Conservation (phyloP, 2,113 vertebrate genomes). For the Rutilus rutilus region DNA sequence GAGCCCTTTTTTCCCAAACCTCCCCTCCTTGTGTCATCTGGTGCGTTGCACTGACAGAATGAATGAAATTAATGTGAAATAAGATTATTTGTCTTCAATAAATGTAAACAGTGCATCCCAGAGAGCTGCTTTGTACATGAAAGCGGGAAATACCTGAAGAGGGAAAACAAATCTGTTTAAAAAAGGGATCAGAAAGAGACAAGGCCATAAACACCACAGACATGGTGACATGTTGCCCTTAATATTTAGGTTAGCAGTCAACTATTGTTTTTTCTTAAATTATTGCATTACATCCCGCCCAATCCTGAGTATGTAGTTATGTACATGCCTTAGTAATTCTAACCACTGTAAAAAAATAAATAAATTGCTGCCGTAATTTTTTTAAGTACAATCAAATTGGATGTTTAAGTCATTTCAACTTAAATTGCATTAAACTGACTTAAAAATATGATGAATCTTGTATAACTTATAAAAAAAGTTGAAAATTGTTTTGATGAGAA, state of each 20-base stretch:
- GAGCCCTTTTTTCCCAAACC: slow-evolving; percentile 11
- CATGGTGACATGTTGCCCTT: not conserved
- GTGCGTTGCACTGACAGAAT: slow-evolving; percentile 21
- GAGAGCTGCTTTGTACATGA: not conserved
- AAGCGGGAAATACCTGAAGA: not conserved
- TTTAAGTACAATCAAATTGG: no score
- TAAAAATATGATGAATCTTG: no score
- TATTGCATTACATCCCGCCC: not conserved
- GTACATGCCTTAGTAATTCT: not conserved
- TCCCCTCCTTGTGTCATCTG: slow-evolving; percentile 20
- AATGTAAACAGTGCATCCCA: not conserved
- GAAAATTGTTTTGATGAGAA: no score
- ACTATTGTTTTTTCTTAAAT: not conserved
- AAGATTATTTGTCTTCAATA: not conserved
- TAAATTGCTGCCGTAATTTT: no score
- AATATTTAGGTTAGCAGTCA: not conserved
- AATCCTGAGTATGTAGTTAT: not conserved
- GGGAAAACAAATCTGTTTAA: not conserved
- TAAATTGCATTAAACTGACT: no score
- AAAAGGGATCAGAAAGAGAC: not conserved
- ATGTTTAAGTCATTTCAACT: no score
- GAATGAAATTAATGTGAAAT: not conserved
- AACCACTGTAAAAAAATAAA: not conserved
- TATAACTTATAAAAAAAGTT: no score
- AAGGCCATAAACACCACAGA: not conserved